These are phyloP conservation scores for Anolis sagrei DNA, from an alignment of 2,113 vertebrate genomes.

Conservation along the genomic window DNA sequence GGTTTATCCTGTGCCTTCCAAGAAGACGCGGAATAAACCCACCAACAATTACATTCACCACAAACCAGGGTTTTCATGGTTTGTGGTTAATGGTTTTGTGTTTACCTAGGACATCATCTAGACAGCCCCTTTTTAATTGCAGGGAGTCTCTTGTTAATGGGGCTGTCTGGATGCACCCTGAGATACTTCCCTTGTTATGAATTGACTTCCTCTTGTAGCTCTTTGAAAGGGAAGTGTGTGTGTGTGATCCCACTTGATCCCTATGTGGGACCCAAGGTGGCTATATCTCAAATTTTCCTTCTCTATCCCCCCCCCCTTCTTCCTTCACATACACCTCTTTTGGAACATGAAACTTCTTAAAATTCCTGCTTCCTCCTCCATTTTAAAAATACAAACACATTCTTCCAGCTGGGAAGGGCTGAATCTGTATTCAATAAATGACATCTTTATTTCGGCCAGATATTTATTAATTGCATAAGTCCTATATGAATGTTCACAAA, in stretches of 20 bases:
- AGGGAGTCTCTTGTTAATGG: too few relatives aligned
- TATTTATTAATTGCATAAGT: constrained; percentile 39
- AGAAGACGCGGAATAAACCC: too few relatives aligned
- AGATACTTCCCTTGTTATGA: too few relatives aligned
- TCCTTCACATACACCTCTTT: neutral
- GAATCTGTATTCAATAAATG: constrained; percentile 6
- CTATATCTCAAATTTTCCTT: neutral
- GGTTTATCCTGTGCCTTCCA: too few relatives aligned
- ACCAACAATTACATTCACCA: too few relatives aligned
- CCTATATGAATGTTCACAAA: neutral
- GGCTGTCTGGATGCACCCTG: too few relatives aligned
- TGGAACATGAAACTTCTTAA: fast-evolving
- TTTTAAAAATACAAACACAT: neutral
- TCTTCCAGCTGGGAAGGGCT: neutral
- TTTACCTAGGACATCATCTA: too few relatives aligned
- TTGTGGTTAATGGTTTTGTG: too few relatives aligned
- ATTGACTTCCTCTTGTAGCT: neutral
- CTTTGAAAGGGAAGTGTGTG: neutral
- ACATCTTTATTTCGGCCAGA: neutral
- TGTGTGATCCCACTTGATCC: neutral
- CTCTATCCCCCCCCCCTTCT: constrained; percentile 7
- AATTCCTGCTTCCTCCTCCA: neutral
- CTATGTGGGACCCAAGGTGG: neutral
- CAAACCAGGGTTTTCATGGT: too few relatives aligned
- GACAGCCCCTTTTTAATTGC: too few relatives aligned